Percentiles rank a stretch among this genome's conserved stretches.
Conservation (phyloP, 2,797 vertebrate genomes). For the Danio tinwini region DNA sequence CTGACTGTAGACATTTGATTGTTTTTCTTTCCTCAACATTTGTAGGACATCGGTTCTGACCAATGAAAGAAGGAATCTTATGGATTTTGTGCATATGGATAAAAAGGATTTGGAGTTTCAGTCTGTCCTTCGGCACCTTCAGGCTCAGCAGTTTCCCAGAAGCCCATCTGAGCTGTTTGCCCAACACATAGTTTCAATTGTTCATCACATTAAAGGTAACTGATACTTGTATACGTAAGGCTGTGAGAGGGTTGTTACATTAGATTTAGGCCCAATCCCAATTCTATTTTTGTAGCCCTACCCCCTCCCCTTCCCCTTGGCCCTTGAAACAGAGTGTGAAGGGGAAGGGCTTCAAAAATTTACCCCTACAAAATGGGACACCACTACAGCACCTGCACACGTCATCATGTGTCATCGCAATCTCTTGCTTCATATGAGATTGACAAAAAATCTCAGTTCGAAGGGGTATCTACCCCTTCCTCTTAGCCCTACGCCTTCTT, state of each 20-base stretch:
- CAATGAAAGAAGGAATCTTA: conserved; percentile 90
- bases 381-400: too few species aligned
- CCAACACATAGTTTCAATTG: conserved; percentile 96
- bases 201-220: conserved; percentile 96
- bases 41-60: conserved; percentile 88
- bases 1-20: not conserved
- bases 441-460: too few species aligned
- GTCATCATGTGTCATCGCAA: too few species aligned
- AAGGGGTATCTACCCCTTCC: too few species aligned
- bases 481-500: too few species aligned
- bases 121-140: conserved; percentile 93
- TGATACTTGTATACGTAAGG: not conserved
- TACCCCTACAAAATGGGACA: too few species aligned
- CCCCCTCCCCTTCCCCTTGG: too few species aligned
- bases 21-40: not conserved
- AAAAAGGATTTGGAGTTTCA: conserved; percentile 94
- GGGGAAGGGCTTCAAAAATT: too few species aligned
- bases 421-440: too few species aligned
- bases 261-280: too few species aligned
- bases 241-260: not conserved
- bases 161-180: conserved; percentile 95
- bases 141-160: conserved; percentile 84
- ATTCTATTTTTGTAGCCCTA: too few species aligned
- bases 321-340: too few species aligned
- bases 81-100: conserved; percentile 91